Conservation (phyloP, 2,888 invertebrate species). For the Tenthredo mesomela region DNA sequence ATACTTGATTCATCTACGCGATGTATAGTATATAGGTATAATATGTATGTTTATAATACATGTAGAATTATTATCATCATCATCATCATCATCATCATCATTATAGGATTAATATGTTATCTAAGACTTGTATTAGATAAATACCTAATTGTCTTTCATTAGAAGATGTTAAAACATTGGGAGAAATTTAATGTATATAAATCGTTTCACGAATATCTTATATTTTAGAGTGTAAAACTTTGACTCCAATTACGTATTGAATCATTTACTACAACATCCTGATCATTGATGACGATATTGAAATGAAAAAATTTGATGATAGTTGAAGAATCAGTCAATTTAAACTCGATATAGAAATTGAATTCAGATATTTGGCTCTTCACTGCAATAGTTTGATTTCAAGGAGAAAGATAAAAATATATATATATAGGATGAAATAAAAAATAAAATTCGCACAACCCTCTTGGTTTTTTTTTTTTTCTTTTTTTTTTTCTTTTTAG, state of each 20-base stretch:
- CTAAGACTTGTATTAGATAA: neutral
- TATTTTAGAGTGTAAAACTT: neutral
- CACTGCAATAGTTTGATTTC: neutral
- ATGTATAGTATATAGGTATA: neutral
- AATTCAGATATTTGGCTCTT: neutral
- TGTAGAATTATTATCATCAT: neutral
- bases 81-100: neutral
- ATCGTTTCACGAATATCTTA: neutral
- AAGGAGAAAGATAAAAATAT: too few species aligned
- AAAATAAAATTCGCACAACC: conserved; percentile 23
- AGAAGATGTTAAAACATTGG: neutral
- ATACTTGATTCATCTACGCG: neutral
- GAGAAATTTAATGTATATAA: neutral
- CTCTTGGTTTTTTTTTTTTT: too few species aligned
- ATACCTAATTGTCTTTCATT: neutral
- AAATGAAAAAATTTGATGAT: neutral
- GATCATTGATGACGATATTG: neutral
- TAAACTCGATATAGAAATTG: neutral
- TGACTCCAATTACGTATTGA: neutral
- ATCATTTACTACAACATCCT: neutral
- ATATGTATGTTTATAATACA: neutral
- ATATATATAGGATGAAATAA: neutral
- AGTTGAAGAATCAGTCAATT: neutral
- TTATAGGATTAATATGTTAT: neutral
- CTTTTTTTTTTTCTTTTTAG: conserved; percentile 36